Conservation (phyloP, 2,113 vertebrate species). For the Bos javanicus region DNA sequence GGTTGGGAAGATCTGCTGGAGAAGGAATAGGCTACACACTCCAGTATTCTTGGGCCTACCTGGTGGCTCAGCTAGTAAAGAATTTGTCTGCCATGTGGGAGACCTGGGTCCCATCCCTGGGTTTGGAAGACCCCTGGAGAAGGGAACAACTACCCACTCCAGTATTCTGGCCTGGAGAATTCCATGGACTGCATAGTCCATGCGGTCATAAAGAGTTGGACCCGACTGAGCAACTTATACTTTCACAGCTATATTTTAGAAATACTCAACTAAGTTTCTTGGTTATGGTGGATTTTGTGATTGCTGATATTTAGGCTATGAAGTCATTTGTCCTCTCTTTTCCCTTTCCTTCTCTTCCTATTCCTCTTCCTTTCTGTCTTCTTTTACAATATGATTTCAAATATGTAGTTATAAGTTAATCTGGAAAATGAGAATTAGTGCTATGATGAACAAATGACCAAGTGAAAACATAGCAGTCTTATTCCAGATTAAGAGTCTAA, state of each 20-base stretch:
- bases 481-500: background rate
- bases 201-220: background rate
- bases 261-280: background rate
- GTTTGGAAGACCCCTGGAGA: background rate
- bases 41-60: background rate
- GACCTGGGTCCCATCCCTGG: background rate
- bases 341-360: background rate
- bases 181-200: background rate
- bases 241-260: background rate
- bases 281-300: background rate
- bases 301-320: background rate
- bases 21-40: background rate
- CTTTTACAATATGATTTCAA: background rate
- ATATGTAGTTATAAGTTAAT: background rate
- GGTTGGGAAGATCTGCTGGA: background rate
- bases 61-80: background rate
- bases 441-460: background rate
- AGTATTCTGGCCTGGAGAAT: background rate
- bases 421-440: background rate
- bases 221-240: background rate
- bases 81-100: accelerated
- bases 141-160: background rate
- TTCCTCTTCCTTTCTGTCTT: background rate
- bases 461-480: background rate
- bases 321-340: background rate